A percentile compares a stretch with the other conserved stretches of the same genome.
phyloP scores from a whole-genome alignment of 2,797 vertebrate species.

The Melanotaenia boesemani region DNA sequence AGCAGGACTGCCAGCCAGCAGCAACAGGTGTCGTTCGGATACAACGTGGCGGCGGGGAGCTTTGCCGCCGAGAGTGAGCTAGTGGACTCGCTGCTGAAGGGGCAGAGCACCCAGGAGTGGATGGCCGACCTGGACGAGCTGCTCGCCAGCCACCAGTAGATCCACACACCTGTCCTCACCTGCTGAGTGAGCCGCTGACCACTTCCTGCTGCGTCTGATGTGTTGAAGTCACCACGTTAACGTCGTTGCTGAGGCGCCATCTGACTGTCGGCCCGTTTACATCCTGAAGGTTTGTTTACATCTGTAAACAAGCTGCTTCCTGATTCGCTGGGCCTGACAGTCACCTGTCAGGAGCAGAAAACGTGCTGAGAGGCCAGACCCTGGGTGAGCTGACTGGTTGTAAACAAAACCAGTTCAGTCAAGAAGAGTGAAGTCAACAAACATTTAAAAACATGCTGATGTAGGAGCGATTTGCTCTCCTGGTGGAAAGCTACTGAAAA shows the following conservation, averaged over 20 bases:
- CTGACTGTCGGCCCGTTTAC: neutral
- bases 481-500: neutral
- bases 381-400: no score
- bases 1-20: conserved; percentile 86
- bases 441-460: neutral
- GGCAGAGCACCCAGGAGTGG: conserved; percentile 96
- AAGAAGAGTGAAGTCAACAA: neutral
- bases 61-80: conserved; percentile 92
- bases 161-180: neutral
- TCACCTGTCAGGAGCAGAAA: neutral
- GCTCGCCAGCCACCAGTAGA: conserved; percentile 89
- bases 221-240: neutral
- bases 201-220: neutral
- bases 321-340: neutral
- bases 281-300: neutral
- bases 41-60: conserved; percentile 85
- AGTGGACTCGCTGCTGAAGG: conserved; percentile 95
- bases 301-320: neutral
- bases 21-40: conserved; percentile 90
- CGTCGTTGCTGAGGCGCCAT: no score
- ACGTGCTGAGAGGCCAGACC: no score
- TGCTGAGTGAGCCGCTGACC: neutral
- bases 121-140: conserved; percentile 96
- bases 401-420: no score
- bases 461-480: neutral